Conservation (phyloP, 1,140 invertebrate genomes). For the Sminthurides bifidus region DNA sequence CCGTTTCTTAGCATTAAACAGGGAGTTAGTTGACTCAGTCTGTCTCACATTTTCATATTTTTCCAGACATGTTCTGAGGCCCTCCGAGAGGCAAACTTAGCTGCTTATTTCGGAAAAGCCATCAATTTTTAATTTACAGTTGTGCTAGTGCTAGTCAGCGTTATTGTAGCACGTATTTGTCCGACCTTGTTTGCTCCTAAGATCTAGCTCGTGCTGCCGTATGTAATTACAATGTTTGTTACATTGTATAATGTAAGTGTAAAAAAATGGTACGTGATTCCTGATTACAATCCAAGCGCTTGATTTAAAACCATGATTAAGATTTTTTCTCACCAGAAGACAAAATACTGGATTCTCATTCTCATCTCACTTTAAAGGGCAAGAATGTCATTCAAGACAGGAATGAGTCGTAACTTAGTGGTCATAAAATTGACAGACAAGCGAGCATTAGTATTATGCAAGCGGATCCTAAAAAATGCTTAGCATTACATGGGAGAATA, state of each 20-base stretch:
- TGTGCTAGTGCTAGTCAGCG: neutral
- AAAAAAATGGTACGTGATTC: no score
- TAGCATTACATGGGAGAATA: no score
- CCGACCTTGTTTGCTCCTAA: neutral
- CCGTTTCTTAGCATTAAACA: neutral
- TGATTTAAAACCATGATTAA: no score
- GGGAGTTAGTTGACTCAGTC: slow-evolving; percentile 1
- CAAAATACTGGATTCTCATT: no score
- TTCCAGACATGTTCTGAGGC: slow-evolving; percentile 91
- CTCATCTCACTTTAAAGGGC: no score
- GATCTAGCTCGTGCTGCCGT: neutral
- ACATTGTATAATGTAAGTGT: no score
- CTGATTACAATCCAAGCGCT: no score
- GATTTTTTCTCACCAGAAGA: no score
- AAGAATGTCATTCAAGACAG: no score
- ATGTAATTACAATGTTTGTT: no score
- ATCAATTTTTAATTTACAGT: slow-evolving; percentile 69
- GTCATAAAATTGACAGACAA: neutral
- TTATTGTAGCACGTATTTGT: neutral
- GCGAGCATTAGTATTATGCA: neutral
- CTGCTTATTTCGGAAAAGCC: slow-evolving; percentile 91
- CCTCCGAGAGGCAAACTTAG: slow-evolving; percentile 88
- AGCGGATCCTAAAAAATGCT: no score
- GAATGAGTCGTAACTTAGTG: no score
- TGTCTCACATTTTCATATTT: slow-evolving; percentile 34